Conservation (phyloP, 2,888 invertebrate species). For the Drosophila vallismaia region DNA sequence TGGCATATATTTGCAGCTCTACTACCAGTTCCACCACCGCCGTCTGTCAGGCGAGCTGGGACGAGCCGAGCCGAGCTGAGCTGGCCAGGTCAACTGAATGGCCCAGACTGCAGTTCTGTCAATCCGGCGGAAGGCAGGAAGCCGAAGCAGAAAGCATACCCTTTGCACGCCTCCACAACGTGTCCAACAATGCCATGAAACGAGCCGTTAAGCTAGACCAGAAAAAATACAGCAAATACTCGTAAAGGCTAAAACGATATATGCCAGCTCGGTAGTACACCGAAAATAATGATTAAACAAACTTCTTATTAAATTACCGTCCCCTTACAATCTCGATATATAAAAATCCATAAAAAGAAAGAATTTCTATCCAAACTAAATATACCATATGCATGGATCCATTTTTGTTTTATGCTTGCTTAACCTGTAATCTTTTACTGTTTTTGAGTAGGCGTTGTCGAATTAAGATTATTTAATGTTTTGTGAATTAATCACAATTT, state of each 20-base stretch:
- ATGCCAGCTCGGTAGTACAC: background rate
- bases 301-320: no score
- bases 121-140: constrained; percentile 24
- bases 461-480: no score
- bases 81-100: constrained; percentile 17
- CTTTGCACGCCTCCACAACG: constrained; percentile 44
- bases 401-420: no score
- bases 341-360: no score
- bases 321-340: no score
- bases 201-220: constrained; percentile 55
- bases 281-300: background rate
- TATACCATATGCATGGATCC: no score
- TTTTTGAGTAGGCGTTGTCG: no score
- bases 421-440: no score
- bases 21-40: constrained; percentile 1
- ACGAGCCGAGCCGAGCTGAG: background rate
- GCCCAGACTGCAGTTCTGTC: constrained; percentile 31
- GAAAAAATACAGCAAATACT: constrained; percentile 28
- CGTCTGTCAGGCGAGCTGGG: constrained; percentile 14
- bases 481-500: no score
- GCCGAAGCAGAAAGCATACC: constrained; percentile 10
- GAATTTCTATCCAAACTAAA: no score
- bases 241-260: constrained; percentile 20
- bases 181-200: constrained; percentile 51
- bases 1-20: constrained; percentile 70